These are phyloP conservation scores for Cariama cristata DNA, from an alignment of 2,113 vertebrate species.

Conservation along the genomic window DNA sequence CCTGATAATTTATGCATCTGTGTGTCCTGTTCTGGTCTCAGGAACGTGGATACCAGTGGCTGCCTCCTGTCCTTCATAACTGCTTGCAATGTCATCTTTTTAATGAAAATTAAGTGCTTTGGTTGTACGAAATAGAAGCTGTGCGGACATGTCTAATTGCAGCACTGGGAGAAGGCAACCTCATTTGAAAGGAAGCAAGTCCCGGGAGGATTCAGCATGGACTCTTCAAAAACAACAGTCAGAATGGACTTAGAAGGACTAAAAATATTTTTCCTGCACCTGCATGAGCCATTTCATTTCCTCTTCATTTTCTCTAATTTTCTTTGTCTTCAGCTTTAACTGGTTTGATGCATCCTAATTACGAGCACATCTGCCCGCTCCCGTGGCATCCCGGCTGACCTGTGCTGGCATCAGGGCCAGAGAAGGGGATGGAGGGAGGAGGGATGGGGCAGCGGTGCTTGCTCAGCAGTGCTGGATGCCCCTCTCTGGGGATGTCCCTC, in stretches of 20 bases:
- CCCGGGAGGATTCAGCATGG: not conserved
- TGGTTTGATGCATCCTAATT: conserved; percentile 10
- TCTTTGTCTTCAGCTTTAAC: conserved; percentile 47
- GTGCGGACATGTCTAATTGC: conserved; percentile 63
- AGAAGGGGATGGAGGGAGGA: not conserved
- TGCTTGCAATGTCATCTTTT: conserved; percentile 71
- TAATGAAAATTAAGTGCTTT: conserved; percentile 80
- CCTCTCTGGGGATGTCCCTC: not conserved
- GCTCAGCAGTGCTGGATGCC: accelerated
- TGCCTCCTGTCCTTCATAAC: conserved; percentile 60
- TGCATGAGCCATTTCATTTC: not conserved
- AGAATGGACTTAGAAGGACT: conserved; percentile 27
- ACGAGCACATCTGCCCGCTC: not conserved
- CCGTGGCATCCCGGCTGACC: not conserved
- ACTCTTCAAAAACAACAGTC: conserved; percentile 13
- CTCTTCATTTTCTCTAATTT: conserved; percentile 48
- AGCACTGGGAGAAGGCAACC: conserved; percentile 50
- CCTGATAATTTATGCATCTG: not conserved
- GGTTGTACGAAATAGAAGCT: conserved; percentile 57
- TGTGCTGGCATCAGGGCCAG: accelerated
- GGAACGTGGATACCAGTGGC: not conserved
- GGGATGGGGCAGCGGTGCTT: not conserved
- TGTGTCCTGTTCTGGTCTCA: not conserved
- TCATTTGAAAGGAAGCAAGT: conserved; percentile 47
- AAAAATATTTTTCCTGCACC: conserved; percentile 37